Evolutionary conservation across 2,797 vertebrate species (phyloP), one percentile per base, ranked within the genome.

Genomic region (Antennarius maculatus): DNA sequence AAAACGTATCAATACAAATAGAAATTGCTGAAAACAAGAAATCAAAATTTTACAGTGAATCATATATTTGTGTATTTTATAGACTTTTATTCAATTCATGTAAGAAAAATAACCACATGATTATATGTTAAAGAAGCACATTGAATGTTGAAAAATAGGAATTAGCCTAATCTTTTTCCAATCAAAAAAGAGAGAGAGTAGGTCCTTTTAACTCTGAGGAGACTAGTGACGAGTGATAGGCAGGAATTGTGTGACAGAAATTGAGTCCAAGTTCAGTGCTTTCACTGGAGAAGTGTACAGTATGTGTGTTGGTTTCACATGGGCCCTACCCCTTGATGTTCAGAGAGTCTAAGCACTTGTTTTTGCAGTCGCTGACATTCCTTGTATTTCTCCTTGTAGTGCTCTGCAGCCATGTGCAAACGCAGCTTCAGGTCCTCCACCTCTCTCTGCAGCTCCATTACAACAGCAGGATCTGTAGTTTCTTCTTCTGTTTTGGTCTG

Each of bases 361-460:
- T 96, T 99, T 79, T 99, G 97, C 78, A 98, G 94, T 73, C 94
- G 94, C 85, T 99, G 97, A 75, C 97, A 99, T 79, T 99, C 98
- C 89, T 98, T 99, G 85, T 97, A 99, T 81, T 99, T 99, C 82
- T 99, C 97, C 86, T 96, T 98, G 89, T 99, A 99, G 92, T 99
- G 97, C 73, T 99, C 98, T 55, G 97, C 97, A 69, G 97, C 97
- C 98, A 99, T 99, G 80, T 98, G 97, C 69, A 99, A 93, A 52
- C 98, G 94, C 73, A 99, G 95, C 88, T 97, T 98, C 83, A 99
- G 89, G 89, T 99, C 97, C 88, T 99, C 98, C 85, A 99, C 95
- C 80, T 99, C 98, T 79, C 95, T 95, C 81, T 97, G 96, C 31
- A 99, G 88, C 59, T 99, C 97, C 4, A 94, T 94, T 64, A 96